A percentile compares a stretch with the other conserved stretches of the same genome.
These are phyloP conservation scores for Anarsia innoxiella DNA, from an alignment of 2,888 invertebrate species.

Conservation along the genomic window DNA sequence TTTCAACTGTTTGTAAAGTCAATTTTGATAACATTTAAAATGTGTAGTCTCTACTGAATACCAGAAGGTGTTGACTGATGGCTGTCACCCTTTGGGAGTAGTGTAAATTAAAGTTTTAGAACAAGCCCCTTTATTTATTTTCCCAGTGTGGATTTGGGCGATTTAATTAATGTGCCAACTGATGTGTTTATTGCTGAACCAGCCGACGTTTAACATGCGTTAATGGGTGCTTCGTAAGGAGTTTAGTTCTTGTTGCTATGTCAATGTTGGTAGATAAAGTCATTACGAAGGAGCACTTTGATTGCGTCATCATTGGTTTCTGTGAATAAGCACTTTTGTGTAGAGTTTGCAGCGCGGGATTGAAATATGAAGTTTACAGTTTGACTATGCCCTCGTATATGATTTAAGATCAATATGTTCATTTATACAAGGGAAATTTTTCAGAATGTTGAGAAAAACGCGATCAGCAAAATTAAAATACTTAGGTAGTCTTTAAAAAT, in stretches of 20 bases:
- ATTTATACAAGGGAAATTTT: no score
- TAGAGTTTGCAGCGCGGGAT: no score
- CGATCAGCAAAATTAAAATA: no score
- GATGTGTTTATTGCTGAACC: constrained; percentile 9
- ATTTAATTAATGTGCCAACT: constrained; percentile 14
- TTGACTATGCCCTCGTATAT: no score
- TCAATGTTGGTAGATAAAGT: background rate
- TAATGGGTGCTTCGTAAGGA: constrained; percentile 8
- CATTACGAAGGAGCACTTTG: background rate
- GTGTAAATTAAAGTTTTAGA: constrained; percentile 11
- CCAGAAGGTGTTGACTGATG: constrained; percentile 20
- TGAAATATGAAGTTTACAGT: no score
- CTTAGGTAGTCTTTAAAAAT: no score
- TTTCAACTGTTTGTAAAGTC: background rate
- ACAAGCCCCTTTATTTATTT: constrained; percentile 10
- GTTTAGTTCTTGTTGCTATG: constrained; percentile 2
- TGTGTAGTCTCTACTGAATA: constrained; percentile 11
- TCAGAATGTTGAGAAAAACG: no score
- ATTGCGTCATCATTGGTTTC: no score
- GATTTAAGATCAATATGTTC: no score
- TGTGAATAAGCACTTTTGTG: no score
- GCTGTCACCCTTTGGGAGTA: constrained; percentile 9
- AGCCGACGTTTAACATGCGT: constrained; percentile 8
- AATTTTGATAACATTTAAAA: background rate
- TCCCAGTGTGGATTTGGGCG: constrained; percentile 8